Percentiles rank a stretch among this genome's conserved stretches.
Conservation (phyloP, 2,113 vertebrate genomes). For the Lipophrys pholis region DNA sequence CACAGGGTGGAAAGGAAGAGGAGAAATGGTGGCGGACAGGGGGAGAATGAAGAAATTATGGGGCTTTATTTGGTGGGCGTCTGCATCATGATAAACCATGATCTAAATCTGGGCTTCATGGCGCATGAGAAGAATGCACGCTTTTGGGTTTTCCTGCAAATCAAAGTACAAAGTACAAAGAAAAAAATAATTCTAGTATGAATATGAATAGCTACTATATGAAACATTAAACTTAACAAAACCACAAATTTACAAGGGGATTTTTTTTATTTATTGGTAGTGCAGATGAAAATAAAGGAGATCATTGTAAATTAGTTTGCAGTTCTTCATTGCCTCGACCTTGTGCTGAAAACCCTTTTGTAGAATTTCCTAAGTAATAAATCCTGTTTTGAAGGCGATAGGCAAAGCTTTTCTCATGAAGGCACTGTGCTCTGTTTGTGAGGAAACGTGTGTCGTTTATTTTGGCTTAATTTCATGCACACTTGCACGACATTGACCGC, state of each 20-base stretch:
- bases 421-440: constrained; percentile 15
- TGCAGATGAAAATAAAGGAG: not conserved
- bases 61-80: constrained; percentile 19
- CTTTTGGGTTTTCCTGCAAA: too few species aligned
- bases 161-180: too few species aligned
- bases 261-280: not conserved
- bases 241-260: too few species aligned
- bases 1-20: constrained; percentile 52
- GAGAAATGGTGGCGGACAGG: not conserved
- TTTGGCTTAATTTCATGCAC: constrained; percentile 32
- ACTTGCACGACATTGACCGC: constrained; percentile 29
- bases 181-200: too few species aligned
- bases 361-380: not conserved
- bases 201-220: too few species aligned
- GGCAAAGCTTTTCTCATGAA: constrained; percentile 17
- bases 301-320: constrained; percentile 6
- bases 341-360: not conserved
- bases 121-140: too few species aligned
- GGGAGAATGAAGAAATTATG: constrained; percentile 44
- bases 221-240: too few species aligned
- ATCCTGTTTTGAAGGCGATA: constrained; percentile 10
- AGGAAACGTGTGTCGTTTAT: constrained; percentile 4
- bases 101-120: constrained; percentile 18
- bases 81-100: constrained; percentile 59
- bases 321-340: not conserved